Evolutionary conservation across 2,797 vertebrate species (phyloP).

Genomic region (Manis pentadactyla): DNA sequence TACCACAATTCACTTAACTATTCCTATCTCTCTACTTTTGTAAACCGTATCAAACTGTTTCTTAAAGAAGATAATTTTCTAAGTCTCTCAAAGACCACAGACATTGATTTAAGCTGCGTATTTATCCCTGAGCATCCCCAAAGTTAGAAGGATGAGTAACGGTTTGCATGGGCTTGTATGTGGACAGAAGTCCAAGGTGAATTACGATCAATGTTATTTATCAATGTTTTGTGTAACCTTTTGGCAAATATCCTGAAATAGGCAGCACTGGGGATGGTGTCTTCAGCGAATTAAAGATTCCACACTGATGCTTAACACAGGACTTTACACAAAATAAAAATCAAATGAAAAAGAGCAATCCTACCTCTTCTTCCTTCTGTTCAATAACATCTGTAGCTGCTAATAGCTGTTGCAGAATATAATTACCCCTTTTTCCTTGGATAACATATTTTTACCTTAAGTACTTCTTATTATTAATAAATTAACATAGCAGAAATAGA

Average conservation of each 20-base stretch:
- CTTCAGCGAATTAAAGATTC: not conserved
- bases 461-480: not conserved
- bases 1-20: not conserved
- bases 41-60: not conserved
- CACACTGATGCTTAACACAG: not conserved
- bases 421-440: not conserved
- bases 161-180: not conserved
- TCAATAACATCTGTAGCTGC: not conserved
- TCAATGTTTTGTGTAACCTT: not conserved
- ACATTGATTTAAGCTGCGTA: not conserved
- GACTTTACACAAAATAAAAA: not conserved
- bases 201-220: not conserved
- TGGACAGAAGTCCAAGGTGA: not conserved
- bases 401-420: not conserved
- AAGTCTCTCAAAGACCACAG: not conserved
- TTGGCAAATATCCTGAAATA: not conserved
- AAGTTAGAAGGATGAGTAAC: not conserved
- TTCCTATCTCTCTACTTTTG: not conserved
- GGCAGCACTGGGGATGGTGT: not conserved
- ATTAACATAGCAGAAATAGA: not conserved
- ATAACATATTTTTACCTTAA: not conserved
- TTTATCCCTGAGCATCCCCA: not conserved
- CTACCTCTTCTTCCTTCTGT: not conserved
- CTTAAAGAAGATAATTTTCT: not conserved
- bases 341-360: not conserved